Base-by-base conservation (phyloP, 2,113 vertebrate genomes). In the Chlamydotis undulata region DNA sequence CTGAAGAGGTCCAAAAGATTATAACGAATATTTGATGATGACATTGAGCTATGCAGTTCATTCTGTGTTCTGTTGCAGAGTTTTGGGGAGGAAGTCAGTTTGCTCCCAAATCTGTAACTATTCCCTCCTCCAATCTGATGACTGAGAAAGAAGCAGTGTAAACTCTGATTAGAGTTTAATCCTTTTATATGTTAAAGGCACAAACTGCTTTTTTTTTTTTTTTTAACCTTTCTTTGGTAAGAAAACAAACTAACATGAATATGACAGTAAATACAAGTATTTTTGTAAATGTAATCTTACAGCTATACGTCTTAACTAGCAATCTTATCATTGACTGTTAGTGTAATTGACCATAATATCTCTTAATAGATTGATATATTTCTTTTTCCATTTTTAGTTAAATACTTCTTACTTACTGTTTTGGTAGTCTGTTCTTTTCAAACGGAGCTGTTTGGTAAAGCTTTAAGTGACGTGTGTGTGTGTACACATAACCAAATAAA, bases 11-110 rank as follows among this genome's bases (percentile, higher is more conserved):
- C 26, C n/a, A 57, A 31, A 69, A 61, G 5, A 29, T 73, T 55
- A 13, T 68, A 76, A 71, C 43, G 7, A 41, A 9, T 47, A 52
- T 21, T 13, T 60, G 39, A 73, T 0, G 2, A 35, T 53, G 23
- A 52, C 28, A n/a, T 14, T 0, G 2, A 87, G 14, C 53, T 80
- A 49, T n/a, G 10, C 16, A 57, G 22, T 29, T 80, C 0, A 0
- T 67, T 50, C 7, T 41, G 2, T 86, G 12, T 52, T 79, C 14
- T 75, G 8, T 76, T 68, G 21, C 1, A 0, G 53, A 11, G 5
- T 16, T 88, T 83, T 90, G 33, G 24, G 25, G 14, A 50, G 77
- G 9, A 8, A 19, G 83, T 80, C 3, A 3, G 3, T 67, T 69
- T 79, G 24, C 5, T 61, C 22, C 24, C 6, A 55, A 59, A 49